A percentile compares a stretch with the other conserved stretches of the same genome.
phyloP scores from a whole-genome alignment of 2,113 vertebrate genomes.

The Eonycteris spelaea region DNA sequence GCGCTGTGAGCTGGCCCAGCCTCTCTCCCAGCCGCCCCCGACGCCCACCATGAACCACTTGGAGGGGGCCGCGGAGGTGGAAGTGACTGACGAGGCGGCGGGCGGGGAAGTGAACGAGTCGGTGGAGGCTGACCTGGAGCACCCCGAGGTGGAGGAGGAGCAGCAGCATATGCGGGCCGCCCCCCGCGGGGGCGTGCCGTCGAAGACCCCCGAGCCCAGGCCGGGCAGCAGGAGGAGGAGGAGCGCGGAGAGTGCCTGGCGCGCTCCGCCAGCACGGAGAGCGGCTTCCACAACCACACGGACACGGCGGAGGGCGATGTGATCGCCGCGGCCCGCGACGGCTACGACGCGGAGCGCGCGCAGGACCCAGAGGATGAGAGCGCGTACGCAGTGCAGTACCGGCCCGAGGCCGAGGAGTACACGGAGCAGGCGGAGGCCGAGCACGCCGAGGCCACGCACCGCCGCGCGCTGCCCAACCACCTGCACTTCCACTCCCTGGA shows the following conservation, averaged over 20 bases:
- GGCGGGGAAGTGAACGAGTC: slow-evolving; percentile 86
- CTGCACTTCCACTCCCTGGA: slow-evolving; percentile 86
- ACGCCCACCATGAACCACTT: slow-evolving; percentile 88
- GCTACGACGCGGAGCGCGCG: slow-evolving; percentile 79
- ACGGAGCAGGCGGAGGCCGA: slow-evolving; percentile 93
- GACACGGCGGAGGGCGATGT: slow-evolving; percentile 95
- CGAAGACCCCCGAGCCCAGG: slow-evolving; percentile 73
- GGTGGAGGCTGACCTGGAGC: slow-evolving; percentile 88
- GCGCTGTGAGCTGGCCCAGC: slow-evolving; percentile 78
- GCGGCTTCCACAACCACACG: slow-evolving; percentile 95
- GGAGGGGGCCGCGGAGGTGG: slow-evolving; percentile 84
- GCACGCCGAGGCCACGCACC: slow-evolving; percentile 85
- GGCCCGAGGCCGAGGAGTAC: slow-evolving; percentile 94
- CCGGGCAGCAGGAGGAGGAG: slow-evolving; percentile 84
- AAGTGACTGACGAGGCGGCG: slow-evolving; percentile 82
- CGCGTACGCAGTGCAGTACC: slow-evolving; percentile 84
- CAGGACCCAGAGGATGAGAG: slow-evolving; percentile 88
- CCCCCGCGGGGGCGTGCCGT: slow-evolving; percentile 67
- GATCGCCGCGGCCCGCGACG: slow-evolving; percentile 81
- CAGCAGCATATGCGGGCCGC: slow-evolving; percentile 72
- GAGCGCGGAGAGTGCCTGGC: slow-evolving; percentile 84
- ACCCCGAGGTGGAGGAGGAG: slow-evolving; percentile 81
- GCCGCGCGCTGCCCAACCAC: slow-evolving; percentile 82
- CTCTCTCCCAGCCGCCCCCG: slow-evolving; percentile 64
- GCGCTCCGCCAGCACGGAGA: slow-evolving; percentile 95